Base-by-base conservation (phyloP, 2,113 vertebrate species). In the Microtus pennsylvanicus region DNA sequence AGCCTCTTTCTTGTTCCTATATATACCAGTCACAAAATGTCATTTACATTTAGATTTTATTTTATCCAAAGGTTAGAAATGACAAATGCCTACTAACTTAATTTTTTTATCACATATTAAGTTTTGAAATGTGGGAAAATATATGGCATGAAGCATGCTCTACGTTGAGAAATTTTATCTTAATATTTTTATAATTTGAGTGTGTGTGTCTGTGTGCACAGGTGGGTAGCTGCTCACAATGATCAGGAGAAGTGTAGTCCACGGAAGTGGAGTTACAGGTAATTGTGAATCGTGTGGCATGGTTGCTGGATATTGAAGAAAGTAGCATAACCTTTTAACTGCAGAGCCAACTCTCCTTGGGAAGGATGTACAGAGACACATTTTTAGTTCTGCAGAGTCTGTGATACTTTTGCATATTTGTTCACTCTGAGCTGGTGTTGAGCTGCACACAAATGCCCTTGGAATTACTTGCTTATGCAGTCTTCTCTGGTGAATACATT, bases 381-480 rank as follows among this genome's bases (percentile, higher is more conserved):
- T 98, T 98, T 98, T 98, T 98, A 98, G 98, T 98, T 98, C 98
- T 95, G 92, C 82, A 97, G 93, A 97, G 96, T 95, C 65, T 96
- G 63, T 96, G 97, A 98, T 98, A 97, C 96, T 97, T 98, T 98
- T 98, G 98, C 97, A 98, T 98, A 97, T 97, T 94, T 94, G 94
- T 42, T 75, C 77, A 95, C 92, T 97, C 97, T 97, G 96, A 87
- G 76, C 75, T 98, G 96, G 98, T 96, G 86, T 69, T 76, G 77
- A n/a, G 17, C 28, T 97, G 81, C 83, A 95, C 24, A 90, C 94
- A 95, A 98, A 97, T 96, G 72, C 38, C 90, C 89, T 97, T 98
- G 96, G 67, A 12, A 96, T 98, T 98, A 98, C 95, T 98, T 95
- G 96, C 95, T 98, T 96, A 95, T 95, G 97, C 61, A 94, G 93